Conservation (phyloP, 2,888 invertebrate genomes). For the Drosophila basisetae region DNA sequence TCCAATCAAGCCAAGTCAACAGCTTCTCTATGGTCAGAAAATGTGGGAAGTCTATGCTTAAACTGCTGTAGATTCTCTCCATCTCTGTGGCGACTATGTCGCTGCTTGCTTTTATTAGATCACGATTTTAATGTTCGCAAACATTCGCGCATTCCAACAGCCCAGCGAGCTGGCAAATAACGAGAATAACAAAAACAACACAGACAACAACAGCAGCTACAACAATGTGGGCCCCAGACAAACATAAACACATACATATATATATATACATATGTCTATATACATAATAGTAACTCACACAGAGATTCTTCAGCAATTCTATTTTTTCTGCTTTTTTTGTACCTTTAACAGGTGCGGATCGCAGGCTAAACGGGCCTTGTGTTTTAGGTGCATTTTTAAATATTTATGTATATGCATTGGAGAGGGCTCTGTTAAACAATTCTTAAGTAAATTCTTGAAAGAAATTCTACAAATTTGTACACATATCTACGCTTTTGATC, state of each 20-base stretch:
- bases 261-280: constrained; percentile 35
- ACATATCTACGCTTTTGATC: neutral
- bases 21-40: constrained; percentile 11
- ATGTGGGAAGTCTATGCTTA: constrained; percentile 33
- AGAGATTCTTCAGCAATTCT: constrained; percentile 63
- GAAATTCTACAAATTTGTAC: neutral
- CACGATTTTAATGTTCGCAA: constrained; percentile 83
- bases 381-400: constrained; percentile 1
- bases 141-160: constrained; percentile 76
- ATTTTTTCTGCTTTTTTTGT: constrained; percentile 15
- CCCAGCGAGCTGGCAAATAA: constrained; percentile 38
- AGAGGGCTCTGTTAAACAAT: neutral
- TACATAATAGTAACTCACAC: constrained; percentile 69
- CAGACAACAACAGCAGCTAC: constrained; percentile 29
- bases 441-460: neutral
- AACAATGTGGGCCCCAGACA: constrained; percentile 46
- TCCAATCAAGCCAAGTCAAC: constrained; percentile 29
- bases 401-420: neutral
- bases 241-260: constrained; percentile 16
- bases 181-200: constrained; percentile 32
- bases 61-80: constrained; percentile 46
- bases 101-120: constrained; percentile 77
- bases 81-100: constrained; percentile 8
- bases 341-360: constrained; percentile 66
- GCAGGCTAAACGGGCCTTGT: constrained; percentile 5